Evolutionary conservation across 1,140 invertebrate species (phyloP).

Genomic region (Diorhabda carinulata): DNA sequence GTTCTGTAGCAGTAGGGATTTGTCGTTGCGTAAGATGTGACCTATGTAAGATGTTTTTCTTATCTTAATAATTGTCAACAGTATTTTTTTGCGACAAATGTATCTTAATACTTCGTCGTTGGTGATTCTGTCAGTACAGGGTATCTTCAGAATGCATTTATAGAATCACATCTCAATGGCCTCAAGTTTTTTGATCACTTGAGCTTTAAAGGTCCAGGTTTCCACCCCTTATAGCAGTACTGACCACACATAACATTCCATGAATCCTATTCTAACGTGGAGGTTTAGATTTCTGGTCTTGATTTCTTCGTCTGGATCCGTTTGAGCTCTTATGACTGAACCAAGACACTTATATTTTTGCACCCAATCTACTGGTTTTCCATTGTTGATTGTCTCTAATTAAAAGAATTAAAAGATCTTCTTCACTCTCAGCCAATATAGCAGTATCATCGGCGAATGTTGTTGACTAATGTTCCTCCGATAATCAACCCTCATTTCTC

Average conservation of each 20-base stretch:
- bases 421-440: no score
- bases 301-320: no score
- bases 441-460: no score
- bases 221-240: background rate
- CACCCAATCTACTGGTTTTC: no score
- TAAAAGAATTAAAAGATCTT: no score
- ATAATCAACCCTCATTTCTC: no score
- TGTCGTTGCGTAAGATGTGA: background rate
- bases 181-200: background rate
- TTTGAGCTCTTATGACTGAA: no score
- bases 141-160: background rate
- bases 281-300: no score
- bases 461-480: no score
- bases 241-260: background rate
- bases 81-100: background rate
- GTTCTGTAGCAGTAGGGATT: background rate
- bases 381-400: no score
- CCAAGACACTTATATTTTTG: no score
- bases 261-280: no score
- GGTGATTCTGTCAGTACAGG: background rate
- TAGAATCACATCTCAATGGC: background rate
- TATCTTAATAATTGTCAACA: background rate
- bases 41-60: background rate
- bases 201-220: background rate
- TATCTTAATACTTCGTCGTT: background rate